A percentile compares a stretch with the other conserved stretches of the same genome.
phyloP scores from a whole-genome alignment of 2,888 invertebrate genomes.

The Myopa testacea region DNA sequence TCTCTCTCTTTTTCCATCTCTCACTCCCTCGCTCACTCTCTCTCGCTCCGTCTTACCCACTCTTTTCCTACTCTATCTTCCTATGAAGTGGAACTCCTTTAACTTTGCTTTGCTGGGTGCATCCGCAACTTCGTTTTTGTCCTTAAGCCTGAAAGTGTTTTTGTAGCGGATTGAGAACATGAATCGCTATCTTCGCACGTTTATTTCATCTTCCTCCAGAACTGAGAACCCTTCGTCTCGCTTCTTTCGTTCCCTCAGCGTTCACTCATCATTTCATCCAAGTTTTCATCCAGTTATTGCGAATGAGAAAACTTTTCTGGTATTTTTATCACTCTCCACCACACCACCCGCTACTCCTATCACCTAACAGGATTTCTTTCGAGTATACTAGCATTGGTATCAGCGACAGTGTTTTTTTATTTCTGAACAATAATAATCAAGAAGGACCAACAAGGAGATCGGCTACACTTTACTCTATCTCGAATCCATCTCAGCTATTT shows the following conservation, averaged over 20 bases:
- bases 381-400: background rate
- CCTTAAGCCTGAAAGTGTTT: no score
- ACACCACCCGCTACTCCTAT: background rate
- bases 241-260: no score
- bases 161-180: no score
- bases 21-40: background rate
- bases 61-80: background rate
- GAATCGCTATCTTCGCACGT: conserved; percentile 15
- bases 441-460: background rate
- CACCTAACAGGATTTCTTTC: background rate
- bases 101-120: no score
- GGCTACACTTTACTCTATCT: background rate
- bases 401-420: background rate
- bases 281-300: background rate
- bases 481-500: background rate
- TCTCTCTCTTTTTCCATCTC: background rate
- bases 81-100: no score
- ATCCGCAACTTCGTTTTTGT: no score
- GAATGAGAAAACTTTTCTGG: background rate
- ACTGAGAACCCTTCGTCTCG: no score
- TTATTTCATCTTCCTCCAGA: background rate
- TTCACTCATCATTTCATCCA: no score
- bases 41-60: background rate
- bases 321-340: background rate
- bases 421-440: background rate